Base-by-base conservation (phyloP, 2,797 vertebrate genomes). In the Champsocephalus esox region DNA sequence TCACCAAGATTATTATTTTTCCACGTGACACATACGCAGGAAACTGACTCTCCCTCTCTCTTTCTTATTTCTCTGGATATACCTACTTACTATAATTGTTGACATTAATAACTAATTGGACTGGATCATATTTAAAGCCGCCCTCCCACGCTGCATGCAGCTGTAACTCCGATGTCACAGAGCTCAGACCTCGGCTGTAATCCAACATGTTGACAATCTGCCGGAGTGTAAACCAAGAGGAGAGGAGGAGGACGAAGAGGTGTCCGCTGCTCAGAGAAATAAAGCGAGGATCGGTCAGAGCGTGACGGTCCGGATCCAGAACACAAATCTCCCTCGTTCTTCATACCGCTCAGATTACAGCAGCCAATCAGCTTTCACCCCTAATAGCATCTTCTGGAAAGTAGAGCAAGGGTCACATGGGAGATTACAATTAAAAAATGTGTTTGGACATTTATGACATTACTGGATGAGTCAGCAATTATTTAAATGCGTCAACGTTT, bases 321-420 rank as follows among this genome's bases (percentile, higher is more conserved):
- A 38, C 49, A 60, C 34, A 38, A 38, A 38, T 38, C 60, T 68
- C 67, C 48, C 24, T 64, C 13, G 1, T 56, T 72, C 68, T 38
- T 75, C 58, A 46, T 56, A 13, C 72, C 28, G 51, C 63, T 59
- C 32, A 49, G 64, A 72, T 79, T 69, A 79, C 19, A 73, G 69
- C 81, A 48, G 69, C 68, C 58, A 61, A 65, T 73, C 65, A 57
- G 74, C 66, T 77, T 74, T 50, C 34, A 28, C 3, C 14, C 24
- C 43, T 24, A 24, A 24, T 24, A 24, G 3, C 9, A 57, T 13
- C 58, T 55, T 59, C 57, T 38, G 66, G 11, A 38, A 38, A 80
- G 60, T 9, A 1, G 46, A 43, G 38, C 19, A 52, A 38, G 8
- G 34, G 34, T 38, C 34, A 28, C 28, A 28, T 0, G 4, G 4